Evolutionary conservation across 2,797 vertebrate genomes (phyloP).

Genomic region (Carcharodon carcharias): DNA sequence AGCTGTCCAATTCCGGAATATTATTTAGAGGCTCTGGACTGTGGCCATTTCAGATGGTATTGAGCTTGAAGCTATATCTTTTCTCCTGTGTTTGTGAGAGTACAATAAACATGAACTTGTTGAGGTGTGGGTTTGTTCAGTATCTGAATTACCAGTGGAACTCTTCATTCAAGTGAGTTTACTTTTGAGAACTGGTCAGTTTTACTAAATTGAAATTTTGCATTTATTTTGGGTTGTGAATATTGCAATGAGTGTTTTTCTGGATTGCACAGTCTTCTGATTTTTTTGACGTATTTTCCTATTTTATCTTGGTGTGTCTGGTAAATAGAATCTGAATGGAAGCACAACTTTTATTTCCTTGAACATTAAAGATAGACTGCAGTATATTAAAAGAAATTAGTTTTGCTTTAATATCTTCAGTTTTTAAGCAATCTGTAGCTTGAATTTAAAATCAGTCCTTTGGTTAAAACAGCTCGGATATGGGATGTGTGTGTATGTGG

Average conservation of each 20-base stretch:
- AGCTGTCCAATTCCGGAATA: background rate
- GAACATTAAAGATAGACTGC: background rate
- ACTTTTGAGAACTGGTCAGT: background rate
- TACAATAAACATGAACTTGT: conserved; percentile 10
- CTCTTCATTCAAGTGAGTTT: background rate
- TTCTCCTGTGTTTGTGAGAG: background rate
- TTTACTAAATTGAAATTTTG: background rate
- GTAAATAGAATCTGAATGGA: background rate
- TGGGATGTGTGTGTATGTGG: background rate
- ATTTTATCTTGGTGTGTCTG: background rate
- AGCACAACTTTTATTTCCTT: background rate
- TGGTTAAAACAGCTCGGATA: background rate
- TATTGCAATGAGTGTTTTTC: background rate
- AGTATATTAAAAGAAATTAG: background rate
- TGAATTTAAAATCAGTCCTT: background rate
- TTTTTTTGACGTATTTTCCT: background rate
- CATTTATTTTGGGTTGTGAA: background rate
- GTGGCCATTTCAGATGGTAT: background rate
- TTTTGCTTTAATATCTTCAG: background rate
- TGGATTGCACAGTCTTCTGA: too few relatives aligned
- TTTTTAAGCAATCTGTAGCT: background rate
- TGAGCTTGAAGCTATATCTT: background rate
- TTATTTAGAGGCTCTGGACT: background rate
- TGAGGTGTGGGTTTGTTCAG: background rate
- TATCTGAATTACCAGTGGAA: conserved; percentile 16